phyloP scores from a whole-genome alignment of 2,113 vertebrate species.

The Indri indri region DNA sequence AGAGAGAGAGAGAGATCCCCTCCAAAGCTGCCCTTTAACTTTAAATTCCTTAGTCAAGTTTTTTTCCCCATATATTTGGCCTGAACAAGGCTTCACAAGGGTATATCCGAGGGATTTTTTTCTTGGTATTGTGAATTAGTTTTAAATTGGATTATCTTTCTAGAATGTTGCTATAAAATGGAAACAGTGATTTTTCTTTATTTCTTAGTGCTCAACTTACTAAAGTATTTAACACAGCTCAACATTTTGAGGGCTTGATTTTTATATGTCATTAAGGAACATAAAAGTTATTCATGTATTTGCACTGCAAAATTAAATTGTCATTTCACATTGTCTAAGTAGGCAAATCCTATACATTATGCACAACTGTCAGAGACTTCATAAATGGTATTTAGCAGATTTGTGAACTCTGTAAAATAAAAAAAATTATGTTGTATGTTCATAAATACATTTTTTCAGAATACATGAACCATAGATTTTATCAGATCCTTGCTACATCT shows the following conservation, averaged over 20 bases:
- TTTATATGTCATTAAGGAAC: background rate
- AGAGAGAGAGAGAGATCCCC: background rate
- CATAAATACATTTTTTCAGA: background rate
- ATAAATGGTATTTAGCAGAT: background rate
- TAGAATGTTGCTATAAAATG: background rate
- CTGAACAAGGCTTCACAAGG: background rate
- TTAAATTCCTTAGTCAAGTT: background rate
- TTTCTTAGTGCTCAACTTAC: background rate
- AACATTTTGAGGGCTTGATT: background rate
- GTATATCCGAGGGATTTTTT: background rate
- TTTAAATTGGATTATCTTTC: background rate
- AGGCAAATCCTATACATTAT: background rate
- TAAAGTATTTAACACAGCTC: background rate
- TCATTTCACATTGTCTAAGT: background rate
- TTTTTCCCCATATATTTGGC: background rate
- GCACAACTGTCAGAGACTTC: background rate
- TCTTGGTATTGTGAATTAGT: background rate
- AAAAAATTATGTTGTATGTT: background rate
- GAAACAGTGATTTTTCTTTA: background rate
- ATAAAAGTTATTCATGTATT: background rate
- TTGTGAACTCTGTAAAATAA: background rate
- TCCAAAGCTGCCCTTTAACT: background rate
- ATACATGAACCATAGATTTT: background rate
- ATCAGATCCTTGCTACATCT: background rate
- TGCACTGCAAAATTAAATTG: background rate